Base-by-base conservation (phyloP, 1,140 invertebrate genomes). In the Venturia canescens region DNA sequence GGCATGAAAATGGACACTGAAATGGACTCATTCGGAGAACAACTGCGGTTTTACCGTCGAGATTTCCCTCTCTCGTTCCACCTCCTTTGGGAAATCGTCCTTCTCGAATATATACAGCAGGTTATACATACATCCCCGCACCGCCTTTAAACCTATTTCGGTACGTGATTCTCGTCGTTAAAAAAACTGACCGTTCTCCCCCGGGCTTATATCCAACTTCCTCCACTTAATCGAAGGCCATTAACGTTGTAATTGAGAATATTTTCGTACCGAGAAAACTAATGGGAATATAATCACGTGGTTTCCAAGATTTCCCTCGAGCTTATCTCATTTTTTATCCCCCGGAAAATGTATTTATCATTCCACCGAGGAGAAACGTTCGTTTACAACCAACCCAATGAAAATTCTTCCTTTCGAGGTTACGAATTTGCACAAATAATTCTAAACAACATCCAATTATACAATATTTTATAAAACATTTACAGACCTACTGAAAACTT, bases 211-310 rank as follows among this genome's bases (percentile, higher is more conserved):
- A 70, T 70, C 9, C 29, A 21, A 70, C 67, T 70, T 70, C 23
- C 29, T 21, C 67, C 23, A n/a, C 23, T 16, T 70, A 70, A 70
- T 70, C 67, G 67, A 31, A 38, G 67, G 18, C 67, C 67, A 38
- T 70, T 70, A 70, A 34, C 11, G 29, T 70, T 70, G 21, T 70
- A 70, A 70, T 70, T 70, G 67, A 70, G 57, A 70, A 70, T 34
- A 70, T 38, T 70, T 38, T 11, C 31, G 9, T 38, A 21, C 7
- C 16, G 57, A 60, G 57, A 60, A n/a, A 60, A 60, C n/a, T n/a
- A n/a, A 60, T n/a, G n/a, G 34, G 29, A 70, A 34, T 7, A 70
- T 38, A 70, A 70, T 38, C 15, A 70, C 16, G 34, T 38, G 3
- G 31, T 16, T 18, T n/a, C 21, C 13, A 29, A 27, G 29, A 31